Base-by-base conservation (phyloP, 2,113 vertebrate genomes). In the Channa argus region DNA sequence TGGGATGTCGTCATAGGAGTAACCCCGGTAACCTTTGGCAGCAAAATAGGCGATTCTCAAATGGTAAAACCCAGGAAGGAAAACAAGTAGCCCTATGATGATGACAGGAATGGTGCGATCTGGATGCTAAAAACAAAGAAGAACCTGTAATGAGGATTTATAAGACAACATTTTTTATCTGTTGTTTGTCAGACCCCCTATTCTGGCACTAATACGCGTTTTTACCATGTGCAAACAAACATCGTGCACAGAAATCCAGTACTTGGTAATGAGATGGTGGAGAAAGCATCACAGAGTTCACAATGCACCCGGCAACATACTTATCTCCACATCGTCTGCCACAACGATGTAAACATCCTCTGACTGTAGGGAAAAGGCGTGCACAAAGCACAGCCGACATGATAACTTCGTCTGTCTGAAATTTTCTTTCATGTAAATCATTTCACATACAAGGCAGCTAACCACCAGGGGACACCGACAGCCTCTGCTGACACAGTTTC, bases 1-100 rank as follows among this genome's bases (percentile, higher is more conserved):
- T 0, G 98, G 98, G 88, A 99, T 98, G 88, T 99, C 97, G 0
- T 99, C 97, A 0, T 98, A 99, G 74, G 98, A 98, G 80, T 97
- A 99, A 67, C 97, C 97, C 1, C 96, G 91, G 94, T 98, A 98
- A 88, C 98, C 98, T 79, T 95, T 96, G 72, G 95, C 96, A 8
- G 98, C 97, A 0, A 96, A 98, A 90, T 97, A 99, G 5, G 98
- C 98, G 1, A 99, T 99, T 75, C 97, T 96, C 80, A 99, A 90
- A 83, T 99, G 98, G 88, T 99, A 99, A 79, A 99, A 98, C 33
- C 98, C 97, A 0, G 97, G 97, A 3, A 99, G 95, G 75, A 99
- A 99, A 41, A 99, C 95, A 0, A 99, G 94, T 41, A 98, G 90
- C 0, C 98, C 97, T 3, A 99, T 98, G 89, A 98, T 96, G 74